Percentiles rank a stretch among this genome's conserved stretches.
phyloP scores from a whole-genome alignment of 2,888 invertebrate genomes.

The Acrobasis consociella region DNA sequence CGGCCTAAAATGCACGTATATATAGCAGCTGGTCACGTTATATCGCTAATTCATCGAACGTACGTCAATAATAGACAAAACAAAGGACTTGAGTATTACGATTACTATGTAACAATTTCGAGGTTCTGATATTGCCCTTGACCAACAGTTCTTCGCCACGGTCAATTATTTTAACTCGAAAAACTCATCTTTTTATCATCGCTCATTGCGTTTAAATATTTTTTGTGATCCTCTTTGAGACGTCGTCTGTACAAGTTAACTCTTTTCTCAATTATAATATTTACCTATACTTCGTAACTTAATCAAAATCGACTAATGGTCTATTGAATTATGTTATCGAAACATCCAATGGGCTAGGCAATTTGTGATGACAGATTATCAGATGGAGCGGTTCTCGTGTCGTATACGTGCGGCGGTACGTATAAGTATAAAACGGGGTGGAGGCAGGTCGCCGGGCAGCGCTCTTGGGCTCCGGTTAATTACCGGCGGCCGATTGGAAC shows the following conservation, averaged over 20 bases:
- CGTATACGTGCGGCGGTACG: conserved; percentile 24
- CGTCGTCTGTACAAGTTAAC: not conserved
- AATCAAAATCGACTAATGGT: not conserved
- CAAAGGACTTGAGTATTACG: conserved; percentile 45
- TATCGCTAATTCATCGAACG: not conserved
- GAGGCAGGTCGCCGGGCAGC: conserved; percentile 55
- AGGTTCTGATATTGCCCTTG: conserved; percentile 63
- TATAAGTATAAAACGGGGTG: conserved; percentile 39
- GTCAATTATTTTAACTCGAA: conserved; percentile 50
- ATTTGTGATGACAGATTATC: conserved; percentile 27
- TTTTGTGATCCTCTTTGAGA: conserved; percentile 3
- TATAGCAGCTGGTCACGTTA: not conserved
- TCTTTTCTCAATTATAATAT: not conserved
- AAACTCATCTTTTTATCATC: conserved; percentile 39
- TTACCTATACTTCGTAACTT: too few species aligned
- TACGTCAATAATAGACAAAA: conserved; percentile 28
- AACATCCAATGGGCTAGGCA: conserved; percentile 20
- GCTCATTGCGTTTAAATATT: conserved; percentile 35
- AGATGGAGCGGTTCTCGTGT: conserved; percentile 31
- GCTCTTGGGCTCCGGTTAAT: conserved; percentile 62
- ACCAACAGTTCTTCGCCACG: conserved; percentile 62
- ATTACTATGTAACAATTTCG: conserved; percentile 52
- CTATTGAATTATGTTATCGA: conserved; percentile 17
- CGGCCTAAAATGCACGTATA: not conserved
- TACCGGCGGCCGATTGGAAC: conserved; percentile 73